These are phyloP conservation scores for Drosophila barbarae DNA, from an alignment of 2,888 invertebrate genomes.

Conservation along the genomic window DNA sequence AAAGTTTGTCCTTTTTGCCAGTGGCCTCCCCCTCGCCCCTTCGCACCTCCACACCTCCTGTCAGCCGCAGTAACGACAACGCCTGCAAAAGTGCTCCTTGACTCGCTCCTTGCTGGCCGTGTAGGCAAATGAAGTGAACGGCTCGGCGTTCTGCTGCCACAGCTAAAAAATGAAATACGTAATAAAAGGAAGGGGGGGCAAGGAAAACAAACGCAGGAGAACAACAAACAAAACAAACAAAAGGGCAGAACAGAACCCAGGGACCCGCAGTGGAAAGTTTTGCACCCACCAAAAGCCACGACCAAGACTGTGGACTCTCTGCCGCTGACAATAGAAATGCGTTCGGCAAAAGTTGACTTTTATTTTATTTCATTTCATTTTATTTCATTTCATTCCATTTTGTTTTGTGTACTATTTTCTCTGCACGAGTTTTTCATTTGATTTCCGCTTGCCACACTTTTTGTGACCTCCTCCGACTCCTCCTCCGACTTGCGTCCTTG, in stretches of 20 bases:
- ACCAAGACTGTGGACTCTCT: slow-evolving; percentile 37
- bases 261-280: slow-evolving; percentile 67
- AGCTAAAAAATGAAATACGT: slow-evolving; percentile 56
- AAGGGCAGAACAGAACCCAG: slow-evolving; percentile 47
- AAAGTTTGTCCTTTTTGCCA: slow-evolving; percentile 72
- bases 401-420: slow-evolving; percentile 26
- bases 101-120: slow-evolving; percentile 57
- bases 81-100: slow-evolving; percentile 62
- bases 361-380: slow-evolving; percentile 45
- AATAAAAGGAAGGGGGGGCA: slow-evolving; percentile 1
- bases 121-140: slow-evolving; percentile 74
- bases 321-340: slow-evolving; percentile 69
- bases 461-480: slow-evolving; percentile 27
- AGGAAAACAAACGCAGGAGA: slow-evolving; percentile 41
- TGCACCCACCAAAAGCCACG: slow-evolving; percentile 41
- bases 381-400: slow-evolving; percentile 2
- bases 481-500: too few relatives aligned
- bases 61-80: slow-evolving; percentile 51
- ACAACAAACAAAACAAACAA: slow-evolving; percentile 66
- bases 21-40: not conserved
- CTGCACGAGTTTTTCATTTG: slow-evolving; percentile 75
- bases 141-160: slow-evolving; percentile 39
- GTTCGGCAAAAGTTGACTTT: slow-evolving; percentile 64
- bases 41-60: not conserved
- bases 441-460: slow-evolving; percentile 67